Conservation (phyloP, 2,888 invertebrate species). For the Mactromeris polynyma region DNA sequence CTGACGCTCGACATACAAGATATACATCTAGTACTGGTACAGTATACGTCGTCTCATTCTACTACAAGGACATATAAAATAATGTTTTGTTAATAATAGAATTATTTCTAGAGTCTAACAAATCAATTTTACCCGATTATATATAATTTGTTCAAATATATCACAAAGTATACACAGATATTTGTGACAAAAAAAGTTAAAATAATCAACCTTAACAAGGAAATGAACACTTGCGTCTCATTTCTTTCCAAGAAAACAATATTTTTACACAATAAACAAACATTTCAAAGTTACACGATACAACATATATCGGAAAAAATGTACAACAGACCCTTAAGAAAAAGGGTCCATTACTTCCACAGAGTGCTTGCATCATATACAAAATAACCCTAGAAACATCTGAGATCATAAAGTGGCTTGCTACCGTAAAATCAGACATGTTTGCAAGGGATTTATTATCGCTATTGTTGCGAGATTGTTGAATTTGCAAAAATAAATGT, state of each 20-base stretch:
- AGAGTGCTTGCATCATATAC: not conserved
- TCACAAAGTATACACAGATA: not conserved
- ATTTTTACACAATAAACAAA: not conserved
- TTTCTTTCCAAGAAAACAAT: not conserved
- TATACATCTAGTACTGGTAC: not conserved
- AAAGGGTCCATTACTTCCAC: not conserved
- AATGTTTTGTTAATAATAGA: not conserved
- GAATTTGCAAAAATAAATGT: no score
- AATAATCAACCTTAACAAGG: not conserved
- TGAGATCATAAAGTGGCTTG: not conserved
- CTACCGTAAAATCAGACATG: no score
- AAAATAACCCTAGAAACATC: not conserved
- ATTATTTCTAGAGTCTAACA: conserved; percentile 19
- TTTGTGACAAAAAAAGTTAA: not conserved
- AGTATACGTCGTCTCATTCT: not conserved
- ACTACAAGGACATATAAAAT: not conserved
- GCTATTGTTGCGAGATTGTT: no score
- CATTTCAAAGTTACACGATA: not conserved
- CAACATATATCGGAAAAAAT: not conserved
- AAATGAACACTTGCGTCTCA: no score
- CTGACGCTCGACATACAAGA: not conserved
- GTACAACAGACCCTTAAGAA: not conserved
- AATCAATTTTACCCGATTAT: conserved; percentile 42
- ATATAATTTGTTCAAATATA: not conserved
- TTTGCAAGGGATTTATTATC: no score